Evolutionary conservation across 2,888 invertebrate genomes (phyloP), one percentile per base, ranked within the genome.

Genomic region (Eueremaeus valkanovi): DNA sequence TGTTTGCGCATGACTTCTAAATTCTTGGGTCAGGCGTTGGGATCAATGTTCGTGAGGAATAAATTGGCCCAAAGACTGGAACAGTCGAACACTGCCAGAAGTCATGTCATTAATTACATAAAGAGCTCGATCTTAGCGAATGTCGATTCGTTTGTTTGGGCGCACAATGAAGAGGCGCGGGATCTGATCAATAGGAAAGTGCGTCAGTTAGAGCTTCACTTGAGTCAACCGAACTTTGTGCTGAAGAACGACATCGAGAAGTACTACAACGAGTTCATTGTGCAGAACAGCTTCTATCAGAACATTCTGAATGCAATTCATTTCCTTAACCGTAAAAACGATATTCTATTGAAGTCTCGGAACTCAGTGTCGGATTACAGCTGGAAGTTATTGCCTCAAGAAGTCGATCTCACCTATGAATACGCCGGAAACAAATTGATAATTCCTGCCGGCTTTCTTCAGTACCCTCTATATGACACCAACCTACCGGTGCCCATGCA

Each of bases 21-120:
- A 73, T 85, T 84, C 79, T 86, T 87, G 83, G 85, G 85, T 5
- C 83, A 85, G 73, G 86, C 85, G 2, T 79, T 85, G 72, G 84
- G 86, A 70, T 83, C 84, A 16, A 80, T 85, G 45, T 81, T 85
- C 33, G 84, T 86, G 77, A 81, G 83, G 3, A 81, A 83, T 58
- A 76, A 81, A 75, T 70, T 81, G 80, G 18, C 36, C 8, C n/a
- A 36, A 42, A 36, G 40, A 31, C 55, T 75, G 13, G 36, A 49
- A 8, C 63, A 75, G 24, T 45, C 63, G 6, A 68, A 73, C 68
- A 36, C 24, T 21, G 49, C 63, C 33, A 31, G 61, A 31, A 51
- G n/a, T 58, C 29, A 68, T 58, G 36, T 76, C 3, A 42, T 76
- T 13, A 73, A 76, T 31, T 49, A 45, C 8, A 66, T 73, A 1